These are phyloP conservation scores for Sphaerophoria taeniata DNA, from an alignment of 2,888 invertebrate genomes.

Conservation along the genomic window DNA sequence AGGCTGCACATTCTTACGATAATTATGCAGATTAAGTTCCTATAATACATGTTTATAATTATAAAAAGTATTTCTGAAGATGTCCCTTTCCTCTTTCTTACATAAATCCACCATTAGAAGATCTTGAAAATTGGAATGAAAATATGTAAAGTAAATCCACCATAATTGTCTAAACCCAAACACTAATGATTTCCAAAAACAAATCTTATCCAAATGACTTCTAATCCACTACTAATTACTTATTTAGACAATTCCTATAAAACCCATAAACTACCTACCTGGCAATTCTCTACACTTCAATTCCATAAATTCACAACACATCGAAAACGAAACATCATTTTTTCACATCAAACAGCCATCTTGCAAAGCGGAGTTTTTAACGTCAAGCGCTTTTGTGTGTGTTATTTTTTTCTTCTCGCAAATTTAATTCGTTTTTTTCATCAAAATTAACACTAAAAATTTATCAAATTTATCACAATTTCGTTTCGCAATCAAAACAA, in stretches of 20 bases:
- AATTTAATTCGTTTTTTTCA: constrained; percentile 64
- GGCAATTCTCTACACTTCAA: constrained; percentile 36
- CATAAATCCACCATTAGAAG: too few relatives aligned
- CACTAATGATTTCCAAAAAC: too few relatives aligned
- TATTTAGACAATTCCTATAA: background rate
- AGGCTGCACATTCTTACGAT: too few relatives aligned
- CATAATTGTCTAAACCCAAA: too few relatives aligned
- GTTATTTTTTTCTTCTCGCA: constrained; percentile 70
- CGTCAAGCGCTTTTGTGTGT: constrained; percentile 73
- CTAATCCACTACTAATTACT: constrained; percentile 1
- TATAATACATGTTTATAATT: too few relatives aligned
- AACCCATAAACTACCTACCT: constrained; percentile 23
- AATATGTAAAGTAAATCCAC: too few relatives aligned
- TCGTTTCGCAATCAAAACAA: constrained; percentile 36
- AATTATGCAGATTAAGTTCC: too few relatives aligned
- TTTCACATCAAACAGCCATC: constrained; percentile 61
- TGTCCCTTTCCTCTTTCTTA: too few relatives aligned
- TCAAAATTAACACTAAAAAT: constrained; percentile 46
- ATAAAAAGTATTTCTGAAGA: too few relatives aligned
- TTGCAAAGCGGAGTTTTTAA: constrained; percentile 61
- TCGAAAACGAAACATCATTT: constrained; percentile 57
- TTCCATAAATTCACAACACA: constrained; percentile 30
- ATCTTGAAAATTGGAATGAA: too few relatives aligned
- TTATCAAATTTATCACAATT: constrained; percentile 39
- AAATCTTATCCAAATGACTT: too few relatives aligned